Percentiles rank a stretch among this genome's conserved stretches.
Evolutionary conservation across 2,797 vertebrate genomes (phyloP).

Genomic region (Siniperca scherzeri): DNA sequence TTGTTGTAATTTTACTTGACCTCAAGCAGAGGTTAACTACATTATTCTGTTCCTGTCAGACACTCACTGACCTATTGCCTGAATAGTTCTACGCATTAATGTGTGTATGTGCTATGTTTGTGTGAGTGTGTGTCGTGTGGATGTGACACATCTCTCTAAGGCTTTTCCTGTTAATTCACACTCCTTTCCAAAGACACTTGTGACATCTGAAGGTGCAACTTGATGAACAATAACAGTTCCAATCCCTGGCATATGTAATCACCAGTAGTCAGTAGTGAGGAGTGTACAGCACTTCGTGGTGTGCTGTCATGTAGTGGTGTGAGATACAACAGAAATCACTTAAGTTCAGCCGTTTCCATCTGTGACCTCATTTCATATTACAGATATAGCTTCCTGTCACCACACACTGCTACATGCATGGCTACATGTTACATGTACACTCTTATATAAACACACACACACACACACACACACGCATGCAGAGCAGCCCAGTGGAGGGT

Average conservation of each 20-base stretch:
- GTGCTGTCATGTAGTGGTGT: conserved; percentile 39
- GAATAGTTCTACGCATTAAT: conserved; percentile 40
- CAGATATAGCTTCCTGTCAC: conserved; percentile 72
- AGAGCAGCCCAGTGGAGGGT: conserved; percentile 43
- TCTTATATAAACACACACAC: not conserved
- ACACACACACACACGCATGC: conserved; percentile 3
- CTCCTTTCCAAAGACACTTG: conserved; percentile 35
- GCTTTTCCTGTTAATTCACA: conserved; percentile 47
- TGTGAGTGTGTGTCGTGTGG: conserved; percentile 17
- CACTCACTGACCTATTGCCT: conserved; percentile 63
- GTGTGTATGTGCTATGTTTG: conserved; percentile 30
- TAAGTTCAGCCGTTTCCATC: conserved; percentile 65
- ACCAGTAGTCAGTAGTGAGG: conserved; percentile 25
- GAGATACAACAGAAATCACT: conserved; percentile 68
- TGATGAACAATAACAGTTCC: conserved; percentile 16
- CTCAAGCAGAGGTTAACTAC: conserved; percentile 62
- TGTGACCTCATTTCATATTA: conserved; percentile 78
- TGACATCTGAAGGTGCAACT: conserved; percentile 30
- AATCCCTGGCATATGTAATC: conserved; percentile 23
- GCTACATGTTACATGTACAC: conserved; percentile 45
- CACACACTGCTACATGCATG: conserved; percentile 54
- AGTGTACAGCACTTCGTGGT: not conserved
- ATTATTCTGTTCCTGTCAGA: conserved; percentile 60
- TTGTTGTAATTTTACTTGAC: conserved; percentile 25
- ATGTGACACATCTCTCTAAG: conserved; percentile 35